Evolutionary conservation across 1,140 invertebrate species (phyloP), one percentile per base, ranked within the genome.

Genomic region (Ceratina japonica): DNA sequence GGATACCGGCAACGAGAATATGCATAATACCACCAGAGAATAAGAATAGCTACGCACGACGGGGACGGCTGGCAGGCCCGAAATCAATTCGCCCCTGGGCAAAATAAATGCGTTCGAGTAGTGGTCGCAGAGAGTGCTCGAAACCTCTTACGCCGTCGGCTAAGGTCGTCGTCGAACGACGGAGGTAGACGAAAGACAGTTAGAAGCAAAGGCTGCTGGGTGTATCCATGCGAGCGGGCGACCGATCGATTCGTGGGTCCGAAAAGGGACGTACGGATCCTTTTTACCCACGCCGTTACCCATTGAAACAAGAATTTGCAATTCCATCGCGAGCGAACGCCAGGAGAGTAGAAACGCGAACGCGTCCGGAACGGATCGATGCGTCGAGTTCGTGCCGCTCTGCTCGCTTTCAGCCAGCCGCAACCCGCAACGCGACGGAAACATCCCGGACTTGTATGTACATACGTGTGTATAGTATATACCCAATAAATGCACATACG

Each of bases 61-160:
- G 54, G 22, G 15, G 27, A 31, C 4, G 27, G 54, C n/a, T 27
- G 49, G 22, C 61, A 37, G 72, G 70, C 63, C 70, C 79, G 71
- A 86, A 87, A 87, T 88, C 86, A 88, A 85, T 88, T 86, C 85
- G 56, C 74, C 64, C 31, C 27, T 31, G 27, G 58, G 65, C 27
- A 73, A 70, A 82, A 85, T 87, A 81, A 87, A 80, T 75, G 73
- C 76, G 63, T 49, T 75, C 65, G 54, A 31, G 27, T 31, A 31
- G 27, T 31, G 8, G n/a, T n/a, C n/a, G n/a, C n/a, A n/a, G n/a
- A n/a, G n/a, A n/a, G n/a, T n/a, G n/a, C n/a, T 27, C n/a, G 37
- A 66, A 75, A 66, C 27, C 13, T 51, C 37, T 12, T 54, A 13
- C 27, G 37, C 1, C 37, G 13, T 20, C 0, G 18, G 10, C 7